A percentile compares a stretch with the other conserved stretches of the same genome.
Conservation (phyloP, 1,140 invertebrate species). For the Kradibia gibbosae region DNA sequence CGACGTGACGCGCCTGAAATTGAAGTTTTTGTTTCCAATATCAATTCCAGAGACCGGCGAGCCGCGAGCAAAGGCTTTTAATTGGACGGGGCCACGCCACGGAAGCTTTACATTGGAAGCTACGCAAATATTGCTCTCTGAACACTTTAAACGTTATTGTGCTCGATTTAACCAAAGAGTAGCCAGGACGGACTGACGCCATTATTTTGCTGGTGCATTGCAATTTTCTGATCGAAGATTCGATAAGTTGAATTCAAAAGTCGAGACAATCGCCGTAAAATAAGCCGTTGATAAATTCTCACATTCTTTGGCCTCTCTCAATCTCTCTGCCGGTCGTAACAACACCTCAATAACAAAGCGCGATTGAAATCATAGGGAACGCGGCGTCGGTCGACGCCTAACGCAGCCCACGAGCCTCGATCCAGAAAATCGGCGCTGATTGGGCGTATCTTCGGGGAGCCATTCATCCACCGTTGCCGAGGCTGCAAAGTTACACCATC, state of each 20-base stretch:
- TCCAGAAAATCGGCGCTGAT: background rate
- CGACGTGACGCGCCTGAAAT: slow-evolving; percentile 67
- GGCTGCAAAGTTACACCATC: background rate
- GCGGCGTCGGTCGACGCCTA: background rate
- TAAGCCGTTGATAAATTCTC: no score
- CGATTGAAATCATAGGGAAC: no score
- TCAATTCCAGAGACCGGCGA: slow-evolving; percentile 62
- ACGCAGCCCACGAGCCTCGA: background rate
- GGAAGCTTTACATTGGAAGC: slow-evolving; percentile 31
- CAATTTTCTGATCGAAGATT: background rate
- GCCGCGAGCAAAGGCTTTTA: slow-evolving; percentile 62
- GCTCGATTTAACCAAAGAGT: slow-evolving; percentile 51
- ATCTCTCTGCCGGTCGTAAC: no score
- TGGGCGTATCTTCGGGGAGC: slow-evolving; percentile 21
- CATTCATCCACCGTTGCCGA: background rate
- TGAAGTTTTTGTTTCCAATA: slow-evolving; percentile 70
- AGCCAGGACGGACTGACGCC: background rate
- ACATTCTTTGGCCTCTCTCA: no score
- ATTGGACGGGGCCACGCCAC: slow-evolving; percentile 59
- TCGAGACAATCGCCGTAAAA: no score
- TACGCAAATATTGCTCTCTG: slow-evolving; percentile 39
- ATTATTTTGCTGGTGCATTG: background rate
- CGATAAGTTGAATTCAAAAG: background rate
- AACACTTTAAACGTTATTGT: slow-evolving; percentile 37
- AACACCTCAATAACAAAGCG: no score